Evolutionary conservation across 2,888 invertebrate species (phyloP), one percentile per base, ranked within the genome.

Genomic region (Epistrophella euchroma): DNA sequence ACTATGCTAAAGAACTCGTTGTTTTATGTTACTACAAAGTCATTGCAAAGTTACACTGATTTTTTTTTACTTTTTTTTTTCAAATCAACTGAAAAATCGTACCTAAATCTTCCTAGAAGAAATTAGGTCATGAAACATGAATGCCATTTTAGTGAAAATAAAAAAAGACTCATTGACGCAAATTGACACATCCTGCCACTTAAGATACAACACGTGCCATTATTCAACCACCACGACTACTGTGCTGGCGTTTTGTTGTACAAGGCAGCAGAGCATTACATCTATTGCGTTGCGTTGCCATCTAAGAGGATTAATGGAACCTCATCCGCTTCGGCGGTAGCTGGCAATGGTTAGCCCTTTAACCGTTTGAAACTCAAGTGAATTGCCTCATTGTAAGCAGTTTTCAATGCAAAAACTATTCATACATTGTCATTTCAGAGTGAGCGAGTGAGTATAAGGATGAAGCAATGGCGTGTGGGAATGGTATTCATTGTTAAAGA

Each of bases 331-430:
- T 32, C 28, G n/a, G n/a, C 35, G 64, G 52, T 52, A 37, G 50
- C 17, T 25, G 25, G 22, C 25, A 32, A 45, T 35, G 32, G 66
- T 66, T 47, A 66, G 66, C 32, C 71, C 28, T 60, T 80, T 71
- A 52, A 15, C 75, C 47, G 52, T 45, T 66, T 58, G 13, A 47
- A 32, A 37, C 84, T 60, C 60, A 72, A 85, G 72, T 72, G 76
- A 76, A 80, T 85, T 80, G 80, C 75, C 64, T 56, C 75, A 80
- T 84, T 80, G 84, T 84, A 66, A 80, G 74, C 75, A 84, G 50
- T 72, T 60, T 76, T 72, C 66, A 75, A 56, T 84, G 72, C 60
- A 73, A 77, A 72, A 66, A 66, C 66, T 60, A 22, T 60, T 22
- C 37, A 37, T 55, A 56, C 70, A 77, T 72, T 37, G 32, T 45